Conservation (phyloP, 2,888 invertebrate species). For the Lypha dubia region DNA sequence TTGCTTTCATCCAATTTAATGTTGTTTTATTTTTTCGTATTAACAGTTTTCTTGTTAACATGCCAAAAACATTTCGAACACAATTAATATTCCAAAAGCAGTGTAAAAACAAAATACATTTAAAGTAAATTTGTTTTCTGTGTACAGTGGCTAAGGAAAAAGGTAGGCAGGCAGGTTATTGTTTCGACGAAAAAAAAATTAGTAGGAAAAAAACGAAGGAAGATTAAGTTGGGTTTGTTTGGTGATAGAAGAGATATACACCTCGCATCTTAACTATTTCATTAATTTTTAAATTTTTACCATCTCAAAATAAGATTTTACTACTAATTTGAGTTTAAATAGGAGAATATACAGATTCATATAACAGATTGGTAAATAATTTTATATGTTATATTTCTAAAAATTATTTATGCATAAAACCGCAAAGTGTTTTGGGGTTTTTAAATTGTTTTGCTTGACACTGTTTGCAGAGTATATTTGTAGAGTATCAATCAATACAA, state of each 20-base stretch:
- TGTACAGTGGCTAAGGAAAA: conserved; percentile 29
- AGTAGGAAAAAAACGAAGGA: background rate
- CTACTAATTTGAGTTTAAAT: too few relatives aligned
- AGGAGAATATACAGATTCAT: too few relatives aligned
- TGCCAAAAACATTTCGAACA: conserved; percentile 72
- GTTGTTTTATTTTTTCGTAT: conserved; percentile 59
- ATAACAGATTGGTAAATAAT: too few relatives aligned
- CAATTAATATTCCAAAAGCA: conserved; percentile 72
- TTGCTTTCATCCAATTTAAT: conserved; percentile 43
- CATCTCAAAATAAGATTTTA: too few relatives aligned
- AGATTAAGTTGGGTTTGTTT: background rate
- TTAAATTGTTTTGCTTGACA: conserved; percentile 3
- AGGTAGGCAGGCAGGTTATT: background rate
- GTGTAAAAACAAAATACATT: conserved; percentile 51
- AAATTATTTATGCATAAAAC: too few relatives aligned
- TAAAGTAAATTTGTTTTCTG: conserved; percentile 23
- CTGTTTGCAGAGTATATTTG: conserved; percentile 12
- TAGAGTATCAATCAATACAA: conserved; percentile 50
- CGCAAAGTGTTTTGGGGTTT: too few relatives aligned
- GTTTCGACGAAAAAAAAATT: background rate
- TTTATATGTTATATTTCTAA: too few relatives aligned
- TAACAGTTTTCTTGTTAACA: conserved; percentile 73
- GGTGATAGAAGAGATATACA: too few relatives aligned
- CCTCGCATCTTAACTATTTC: too few relatives aligned
- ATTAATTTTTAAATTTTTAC: too few relatives aligned